Evolutionary conservation across 2,888 invertebrate species (phyloP), one percentile per base, ranked within the genome.

Genomic region (Athetis lepigone): DNA sequence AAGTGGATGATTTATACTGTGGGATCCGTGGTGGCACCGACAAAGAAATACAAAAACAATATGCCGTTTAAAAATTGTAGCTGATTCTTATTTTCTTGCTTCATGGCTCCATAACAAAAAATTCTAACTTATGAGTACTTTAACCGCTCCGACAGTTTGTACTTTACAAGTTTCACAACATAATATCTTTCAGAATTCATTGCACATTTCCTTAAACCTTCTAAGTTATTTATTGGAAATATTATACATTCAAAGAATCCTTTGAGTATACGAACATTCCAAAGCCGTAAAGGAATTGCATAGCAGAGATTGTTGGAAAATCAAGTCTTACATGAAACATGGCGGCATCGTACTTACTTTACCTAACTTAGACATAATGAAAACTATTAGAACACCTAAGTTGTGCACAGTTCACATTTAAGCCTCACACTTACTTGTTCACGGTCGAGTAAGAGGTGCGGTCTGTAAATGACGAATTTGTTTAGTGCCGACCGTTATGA

Each of bases 331-430:
- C 42, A 61, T 55, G 46, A 49, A 73, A 56, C 42, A 45, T 39
- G 23, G 9, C 42, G 9, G n/a, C 19, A 49, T 40, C 42, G n/a
- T 57, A 39, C 40, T 54, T 51, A 33, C 51, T 55, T 40, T 42
- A 16, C 49, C 46, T 42, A 64, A 60, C 46, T 62, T 71, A 54
- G n/a, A 54, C 71, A 46, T 70, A 71, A 61, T 70, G 51, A 63
- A n/a, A n/a, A 63, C 70, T 79, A 75, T 77, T 70, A 70, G 56
- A 67, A 68, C 70, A 68, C 58, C 67, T 39, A 58, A 54, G 47
- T 58, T 78, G 55, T 27, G 47, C 59, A 54, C 63, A 57, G 57
- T 43, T 56, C 27, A 57, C 47, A 25, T 51, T 52, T 70, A 67
- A 77, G 70, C 47, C 42, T 67, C 33, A 55, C 21, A 56, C 60